Evolutionary conservation across 2,888 invertebrate species (phyloP).

Genomic region (Priocnemis perturbator): DNA sequence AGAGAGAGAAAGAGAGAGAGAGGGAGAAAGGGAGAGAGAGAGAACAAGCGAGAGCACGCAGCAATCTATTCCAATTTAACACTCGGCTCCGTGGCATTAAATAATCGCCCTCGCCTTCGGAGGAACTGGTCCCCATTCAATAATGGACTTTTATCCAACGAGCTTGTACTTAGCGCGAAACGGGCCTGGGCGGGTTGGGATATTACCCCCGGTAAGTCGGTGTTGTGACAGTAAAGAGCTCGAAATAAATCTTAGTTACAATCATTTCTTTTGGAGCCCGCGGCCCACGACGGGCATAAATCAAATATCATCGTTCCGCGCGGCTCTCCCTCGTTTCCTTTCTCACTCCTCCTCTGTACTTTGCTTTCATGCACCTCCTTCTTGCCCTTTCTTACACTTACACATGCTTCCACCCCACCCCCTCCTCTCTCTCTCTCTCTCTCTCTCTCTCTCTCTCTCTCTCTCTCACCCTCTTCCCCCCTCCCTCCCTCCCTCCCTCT

Average conservation of each 20-base stretch:
- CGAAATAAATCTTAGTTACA: conserved; percentile 72
- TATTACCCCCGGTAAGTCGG: conserved; percentile 63
- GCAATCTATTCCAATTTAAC: conserved; percentile 72
- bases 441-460: neutral
- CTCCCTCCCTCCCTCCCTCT: conserved; percentile 1
- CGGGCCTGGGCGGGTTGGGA: conserved; percentile 51
- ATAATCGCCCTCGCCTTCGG: conserved; percentile 68
- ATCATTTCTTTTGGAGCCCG: conserved; percentile 68
- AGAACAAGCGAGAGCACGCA: conserved; percentile 36
- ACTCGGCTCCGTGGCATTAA: conserved; percentile 69
- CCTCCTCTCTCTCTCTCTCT: conserved; percentile 5
- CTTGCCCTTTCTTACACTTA: neutral
- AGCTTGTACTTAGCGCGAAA: conserved; percentile 61
- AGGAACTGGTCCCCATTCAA: conserved; percentile 67
- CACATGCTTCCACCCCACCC: neutral
- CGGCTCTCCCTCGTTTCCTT: conserved; percentile 37
- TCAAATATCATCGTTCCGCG: conserved; percentile 66
- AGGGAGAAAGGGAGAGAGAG: conserved; percentile 21
- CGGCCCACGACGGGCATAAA: conserved; percentile 68
- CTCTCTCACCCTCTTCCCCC: too few relatives aligned
- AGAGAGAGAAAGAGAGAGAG: neutral
- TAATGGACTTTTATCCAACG: conserved; percentile 69
- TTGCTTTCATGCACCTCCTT: conserved; percentile 29
- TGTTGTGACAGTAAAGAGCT: conserved; percentile 72
- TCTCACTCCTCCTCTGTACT: conserved; percentile 35